Base-by-base conservation (phyloP, 2,113 vertebrate species). In the Thomomys bottae region DNA sequence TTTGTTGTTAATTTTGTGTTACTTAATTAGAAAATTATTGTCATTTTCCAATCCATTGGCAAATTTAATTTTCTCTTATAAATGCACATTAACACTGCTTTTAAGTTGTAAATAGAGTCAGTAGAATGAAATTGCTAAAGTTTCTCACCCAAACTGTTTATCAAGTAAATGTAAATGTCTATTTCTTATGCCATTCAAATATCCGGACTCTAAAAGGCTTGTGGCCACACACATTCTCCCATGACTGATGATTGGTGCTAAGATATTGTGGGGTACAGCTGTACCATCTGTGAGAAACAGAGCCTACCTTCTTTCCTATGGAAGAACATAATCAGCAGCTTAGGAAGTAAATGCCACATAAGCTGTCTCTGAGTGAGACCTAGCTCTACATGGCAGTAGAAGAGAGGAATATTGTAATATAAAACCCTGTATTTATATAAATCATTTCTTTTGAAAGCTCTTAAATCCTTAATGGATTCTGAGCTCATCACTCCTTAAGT, bases 11-110 rank as follows among this genome's bases (percentile, higher is more conserved):
- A 86, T 90, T 95, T 92, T 94, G 77, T 59, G 88, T 93, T 88
- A 64, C 38, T 88, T 95, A 95, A 96, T 94, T 93, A 80, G 92
- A 90, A 96, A 95, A 96, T 94, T 93, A 93, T 93, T 93, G 49
- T 84, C 95, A 95, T 95, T 96, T 95, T 34, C 84, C 89, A 95
- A 93, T 80, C 96, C 72, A 90, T 88, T 90, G 92, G 82, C 73
- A 94, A 89, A 92, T 93, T 89, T 94, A 75, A 83, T 92, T 95
- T 93, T 73, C 67, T 76, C 63, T 70, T 64, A 64, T 84, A 93
- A 96, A 94, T 84, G 93, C 71, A 90, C 82, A 96, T 91, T 84
- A 90, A 95, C 79, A 92, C 59, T 89, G 36, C 15, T 94, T 94
- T 75, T 54, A 93, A 84, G 38, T 93, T 93, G 61, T 90, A 94